Evolutionary conservation across 2,113 vertebrate genomes (phyloP).

Genomic region (Mastomys coucha): DNA sequence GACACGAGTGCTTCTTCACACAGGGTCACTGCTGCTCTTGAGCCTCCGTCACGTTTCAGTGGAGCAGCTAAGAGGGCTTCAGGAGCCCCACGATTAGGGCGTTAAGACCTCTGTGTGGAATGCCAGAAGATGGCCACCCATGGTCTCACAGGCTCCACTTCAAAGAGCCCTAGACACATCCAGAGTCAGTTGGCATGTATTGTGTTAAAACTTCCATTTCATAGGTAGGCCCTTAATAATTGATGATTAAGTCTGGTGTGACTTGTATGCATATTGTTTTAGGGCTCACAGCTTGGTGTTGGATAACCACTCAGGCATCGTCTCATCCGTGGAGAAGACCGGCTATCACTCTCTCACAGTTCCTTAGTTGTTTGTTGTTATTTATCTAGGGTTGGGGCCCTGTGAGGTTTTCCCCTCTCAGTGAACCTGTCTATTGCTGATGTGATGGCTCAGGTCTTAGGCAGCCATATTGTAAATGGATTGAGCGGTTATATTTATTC

Average conservation of each 20-base stretch:
- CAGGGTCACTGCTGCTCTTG: not conserved
- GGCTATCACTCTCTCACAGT: too few species aligned
- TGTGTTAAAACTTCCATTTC: not conserved
- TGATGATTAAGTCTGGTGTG: not conserved
- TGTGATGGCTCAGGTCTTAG: not conserved
- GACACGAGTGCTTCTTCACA: not conserved
- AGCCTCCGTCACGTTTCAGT: not conserved
- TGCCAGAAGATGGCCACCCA: not conserved
- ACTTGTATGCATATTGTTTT: not conserved
- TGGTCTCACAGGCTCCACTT: not conserved
- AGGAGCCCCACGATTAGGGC: not conserved
- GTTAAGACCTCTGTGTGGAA: not conserved
- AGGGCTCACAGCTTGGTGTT: not conserved
- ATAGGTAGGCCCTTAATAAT: conserved; percentile 15
- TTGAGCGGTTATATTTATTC: not conserved
- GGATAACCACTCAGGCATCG: too few species aligned
- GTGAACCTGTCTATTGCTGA: not conserved
- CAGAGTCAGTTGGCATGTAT: not conserved
- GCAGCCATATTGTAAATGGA: not conserved
- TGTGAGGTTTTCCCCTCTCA: not conserved
- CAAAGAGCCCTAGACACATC: not conserved
- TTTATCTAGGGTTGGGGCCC: not conserved
- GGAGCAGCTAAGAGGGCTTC: not conserved
- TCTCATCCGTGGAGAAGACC: not conserved
- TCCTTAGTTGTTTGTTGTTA: not conserved